Evolutionary conservation across 2,888 invertebrate genomes (phyloP), one percentile per base, ranked within the genome.

Genomic region (Macropis europaea): DNA sequence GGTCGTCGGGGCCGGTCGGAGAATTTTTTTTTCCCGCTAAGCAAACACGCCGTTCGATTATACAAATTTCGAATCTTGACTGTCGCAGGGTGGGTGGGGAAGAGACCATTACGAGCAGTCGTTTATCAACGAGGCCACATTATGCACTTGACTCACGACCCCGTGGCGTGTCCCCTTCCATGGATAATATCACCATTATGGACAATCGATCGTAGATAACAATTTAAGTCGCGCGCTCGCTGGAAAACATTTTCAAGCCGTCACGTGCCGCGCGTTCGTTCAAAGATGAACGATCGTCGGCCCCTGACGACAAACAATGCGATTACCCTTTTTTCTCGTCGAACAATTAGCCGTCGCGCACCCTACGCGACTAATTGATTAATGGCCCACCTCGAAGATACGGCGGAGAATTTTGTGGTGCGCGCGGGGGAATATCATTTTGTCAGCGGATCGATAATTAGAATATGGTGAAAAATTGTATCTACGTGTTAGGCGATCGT

Each of bases 81-180:
- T 59, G 73, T 73, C 53, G 15, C 11, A 30, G 57, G 7, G 22
- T 11, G 48, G 50, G 30, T 36, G n/a, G 42, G 57, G 73, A 52
- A 50, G 72, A 61, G 67, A 67, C 62, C 62, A 73, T 73, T 74
- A 73, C 50, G 47, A 30, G 7, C 11, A 40, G 57, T 74, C 74
- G 73, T 74, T 74, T 74, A 67, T 74, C 74, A 74, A 73, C 62
- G 73, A 28, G 54, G 53, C 19, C 57, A 32, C 63, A 73, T 68
- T 67, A 67, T 74, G 67, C 74, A 73, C 74, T 74, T 67, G 73
- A 73, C 73, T 73, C 73, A 59, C 74, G 62, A 74, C 61, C 73
- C 42, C 54, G 53, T 60, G 59, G 38, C 73, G 48, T 64, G 63
- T 72, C 59, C 66, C 66, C 52, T 56, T 61, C 42, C 66, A 48